Percentiles rank a stretch among this genome's conserved stretches.
Conservation (phyloP, 2,113 vertebrate genomes). For the Neopipo cinnamomea region DNA sequence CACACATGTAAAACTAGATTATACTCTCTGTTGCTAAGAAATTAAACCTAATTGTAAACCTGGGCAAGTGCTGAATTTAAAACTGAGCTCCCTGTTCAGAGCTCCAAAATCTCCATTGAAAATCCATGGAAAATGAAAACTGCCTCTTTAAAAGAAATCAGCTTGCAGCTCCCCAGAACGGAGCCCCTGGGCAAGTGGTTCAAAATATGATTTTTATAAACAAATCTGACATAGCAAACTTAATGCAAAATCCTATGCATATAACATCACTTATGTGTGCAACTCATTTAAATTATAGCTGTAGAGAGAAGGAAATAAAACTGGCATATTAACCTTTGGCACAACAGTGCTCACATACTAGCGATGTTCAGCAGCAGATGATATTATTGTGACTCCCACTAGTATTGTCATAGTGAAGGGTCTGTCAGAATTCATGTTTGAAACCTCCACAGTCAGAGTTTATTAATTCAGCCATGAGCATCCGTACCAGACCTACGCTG, state of each 20-base stretch:
- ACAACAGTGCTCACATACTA: background rate
- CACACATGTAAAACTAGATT: conserved; percentile 51
- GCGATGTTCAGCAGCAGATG: conserved; percentile 48
- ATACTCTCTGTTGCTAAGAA: conserved; percentile 56
- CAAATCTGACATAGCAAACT: conserved; percentile 76
- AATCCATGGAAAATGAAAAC: conserved; percentile 55
- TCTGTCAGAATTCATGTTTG: conserved; percentile 51
- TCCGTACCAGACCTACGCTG: background rate
- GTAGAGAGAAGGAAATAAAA: conserved; percentile 65
- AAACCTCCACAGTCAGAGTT: conserved; percentile 41
- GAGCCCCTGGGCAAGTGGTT: conserved; percentile 68
- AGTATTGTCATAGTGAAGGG: conserved; percentile 50
- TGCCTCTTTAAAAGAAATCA: conserved; percentile 72
- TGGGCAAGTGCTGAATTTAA: conserved; percentile 49
- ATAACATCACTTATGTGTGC: conserved; percentile 61
- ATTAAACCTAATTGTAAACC: conserved; percentile 68
- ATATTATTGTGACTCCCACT: conserved; percentile 21
- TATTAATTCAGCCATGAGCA: conserved; percentile 47
- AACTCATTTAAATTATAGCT: conserved; percentile 70
- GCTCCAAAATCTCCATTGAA: conserved; percentile 30
- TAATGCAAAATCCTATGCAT: conserved; percentile 70
- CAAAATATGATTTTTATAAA: conserved; percentile 78
- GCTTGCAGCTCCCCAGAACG: conserved; percentile 56
- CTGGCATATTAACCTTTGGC: conserved; percentile 63
- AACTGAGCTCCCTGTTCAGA: conserved; percentile 39